Evolutionary conservation across 2,888 invertebrate genomes (phyloP).

Genomic region (Synergus japonicus): DNA sequence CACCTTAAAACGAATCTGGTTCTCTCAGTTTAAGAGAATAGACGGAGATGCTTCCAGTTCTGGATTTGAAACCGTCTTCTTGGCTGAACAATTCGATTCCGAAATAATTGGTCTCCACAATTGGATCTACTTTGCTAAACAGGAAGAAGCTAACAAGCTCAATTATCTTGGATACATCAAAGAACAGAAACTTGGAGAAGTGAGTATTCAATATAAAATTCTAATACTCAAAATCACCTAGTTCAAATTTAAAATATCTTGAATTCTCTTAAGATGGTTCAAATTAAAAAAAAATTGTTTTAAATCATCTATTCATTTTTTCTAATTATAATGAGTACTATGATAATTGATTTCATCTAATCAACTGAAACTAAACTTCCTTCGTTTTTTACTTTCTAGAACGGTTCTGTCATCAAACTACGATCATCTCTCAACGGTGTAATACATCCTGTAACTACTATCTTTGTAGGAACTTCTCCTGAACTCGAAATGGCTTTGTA

Average conservation of each 20-base stretch:
- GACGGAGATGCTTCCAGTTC: conserved; percentile 89
- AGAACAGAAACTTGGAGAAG: conserved; percentile 84
- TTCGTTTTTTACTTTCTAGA: conserved; percentile 79
- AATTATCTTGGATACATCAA: conserved; percentile 92
- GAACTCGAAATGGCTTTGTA: conserved; percentile 95
- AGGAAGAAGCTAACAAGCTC: conserved; percentile 85
- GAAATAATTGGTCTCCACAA: conserved; percentile 90
- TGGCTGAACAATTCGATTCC: conserved; percentile 87
- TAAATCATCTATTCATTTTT: neutral
- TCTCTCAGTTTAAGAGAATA: conserved; percentile 89
- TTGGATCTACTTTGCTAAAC: conserved; percentile 91
- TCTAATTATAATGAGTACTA: neutral
- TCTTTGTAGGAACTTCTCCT: conserved; percentile 93
- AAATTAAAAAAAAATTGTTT: too few species aligned
- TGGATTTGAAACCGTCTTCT: conserved; percentile 95
- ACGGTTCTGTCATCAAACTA: conserved; percentile 86
- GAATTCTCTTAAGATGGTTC: too few species aligned
- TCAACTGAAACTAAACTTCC: neutral
- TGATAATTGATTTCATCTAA: neutral
- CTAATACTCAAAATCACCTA: neutral
- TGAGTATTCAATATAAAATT: conserved; percentile 76
- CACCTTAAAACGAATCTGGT: conserved; percentile 86
- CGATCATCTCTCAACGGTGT: conserved; percentile 85
- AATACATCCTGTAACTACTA: conserved; percentile 87
- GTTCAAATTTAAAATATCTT: neutral